These are phyloP conservation scores for Sebastes taczanowskii DNA, from an alignment of 2,797 vertebrate genomes.

Conservation along the genomic window DNA sequence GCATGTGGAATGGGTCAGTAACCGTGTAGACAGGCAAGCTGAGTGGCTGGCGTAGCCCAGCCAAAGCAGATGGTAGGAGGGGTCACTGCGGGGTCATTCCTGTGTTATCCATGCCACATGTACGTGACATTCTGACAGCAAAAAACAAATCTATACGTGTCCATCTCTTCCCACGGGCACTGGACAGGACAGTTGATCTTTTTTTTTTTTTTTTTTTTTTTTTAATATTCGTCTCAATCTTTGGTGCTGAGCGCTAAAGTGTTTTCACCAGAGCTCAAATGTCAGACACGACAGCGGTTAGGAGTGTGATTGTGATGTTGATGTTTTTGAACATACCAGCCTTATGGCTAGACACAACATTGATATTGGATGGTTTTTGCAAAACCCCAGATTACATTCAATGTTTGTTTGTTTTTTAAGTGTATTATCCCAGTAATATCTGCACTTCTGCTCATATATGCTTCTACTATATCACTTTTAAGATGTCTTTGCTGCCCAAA, in stretches of 20 bases:
- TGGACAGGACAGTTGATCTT: neutral
- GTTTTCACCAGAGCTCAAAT: neutral
- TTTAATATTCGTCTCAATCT: neutral
- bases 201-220: neutral
- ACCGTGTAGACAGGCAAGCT: constrained; percentile 50
- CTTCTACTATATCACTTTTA: neutral
- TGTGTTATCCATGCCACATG: constrained; percentile 69
- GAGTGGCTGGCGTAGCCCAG: constrained; percentile 58
- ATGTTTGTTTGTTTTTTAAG: neutral
- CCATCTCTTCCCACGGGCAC: constrained; percentile 31
- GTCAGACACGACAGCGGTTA: neutral
- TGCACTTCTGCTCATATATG: neutral
- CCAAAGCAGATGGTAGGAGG: constrained; percentile 68
- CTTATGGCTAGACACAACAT: neutral
- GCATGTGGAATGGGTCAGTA: constrained; percentile 74
- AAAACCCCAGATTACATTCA: neutral
- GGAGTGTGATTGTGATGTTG: neutral
- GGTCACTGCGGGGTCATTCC: constrained; percentile 61
- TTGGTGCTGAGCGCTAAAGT: neutral
- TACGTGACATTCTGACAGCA: constrained; percentile 66
- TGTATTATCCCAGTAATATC: neutral
- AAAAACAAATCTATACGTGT: constrained; percentile 51
- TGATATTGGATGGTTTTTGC: neutral
- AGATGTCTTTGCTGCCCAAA: neutral
- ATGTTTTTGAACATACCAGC: neutral